Evolutionary conservation across 1,140 invertebrate genomes (phyloP), one percentile per base, ranked within the genome.

Genomic region (Heterodera schachtii): DNA sequence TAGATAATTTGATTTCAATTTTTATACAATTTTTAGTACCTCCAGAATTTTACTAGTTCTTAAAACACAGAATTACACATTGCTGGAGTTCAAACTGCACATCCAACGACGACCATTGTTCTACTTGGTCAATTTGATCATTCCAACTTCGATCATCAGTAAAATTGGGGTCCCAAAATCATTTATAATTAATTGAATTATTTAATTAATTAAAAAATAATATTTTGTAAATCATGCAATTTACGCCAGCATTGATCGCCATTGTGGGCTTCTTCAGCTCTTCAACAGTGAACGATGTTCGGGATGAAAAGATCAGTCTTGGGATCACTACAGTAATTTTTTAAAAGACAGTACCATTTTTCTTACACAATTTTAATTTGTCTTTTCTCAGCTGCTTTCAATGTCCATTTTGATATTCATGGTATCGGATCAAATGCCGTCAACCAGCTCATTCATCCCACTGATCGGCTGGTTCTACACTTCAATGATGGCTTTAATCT

Each of bases 201-300:
- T 31, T 31, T 31, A 31, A 31, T 31, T 31, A 31, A 31, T 31
- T 1, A 31, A 31, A 31, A 31, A 31, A 31, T 31, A 31, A 31
- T 1, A 31, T 1, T 31, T 31, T 31, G 31, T 31, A 31, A 31
- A 31, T 31, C 31, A 31, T 31, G 31, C 31, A 31, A 31, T 31
- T 31, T 31, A 31, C 31, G 13, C 5, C 57, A 64, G 57, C 88
- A 13, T 80, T 89, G 44, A 88, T 88, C 57, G 86, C 88, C 11
- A 89, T 88, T 73, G 82, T 88, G 73, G 87, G 87, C 9, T 88
- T 88, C 79, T 88, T 88, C 75, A 89, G 77, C 67, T 86, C 87
- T 2, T 79, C 87, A 4, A 86, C 87, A 7, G 80, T 87, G n/a
- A 88, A 88, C 77, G 88, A 87, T 43, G 75, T 81, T 5, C 83